phyloP scores from a whole-genome alignment of 2,113 vertebrate species.

The Sylvia atricapilla region DNA sequence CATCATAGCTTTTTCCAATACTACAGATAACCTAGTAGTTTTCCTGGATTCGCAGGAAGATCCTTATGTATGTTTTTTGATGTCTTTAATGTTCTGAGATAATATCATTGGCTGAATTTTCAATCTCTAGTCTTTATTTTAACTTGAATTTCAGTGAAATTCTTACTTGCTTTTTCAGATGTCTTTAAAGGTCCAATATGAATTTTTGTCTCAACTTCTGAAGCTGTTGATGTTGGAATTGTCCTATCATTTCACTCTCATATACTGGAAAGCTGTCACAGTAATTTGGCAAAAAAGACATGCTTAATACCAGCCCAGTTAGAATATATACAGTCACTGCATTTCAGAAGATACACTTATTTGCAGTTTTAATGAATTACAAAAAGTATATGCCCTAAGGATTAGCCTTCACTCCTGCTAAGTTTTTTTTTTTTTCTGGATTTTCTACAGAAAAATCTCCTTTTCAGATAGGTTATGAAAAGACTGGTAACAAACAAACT shows the following conservation, averaged over 20 bases:
- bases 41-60: not conserved
- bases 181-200: not conserved
- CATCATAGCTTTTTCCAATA: not conserved
- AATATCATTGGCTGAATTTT: not conserved
- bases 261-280: not conserved
- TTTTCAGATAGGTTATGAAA: not conserved
- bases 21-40: not conserved
- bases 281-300: not conserved
- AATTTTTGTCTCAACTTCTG: not conserved
- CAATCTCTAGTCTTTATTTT: not conserved
- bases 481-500: not conserved
- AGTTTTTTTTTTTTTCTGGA: not conserved
- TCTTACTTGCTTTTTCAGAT: not conserved
- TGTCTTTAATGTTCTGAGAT: not conserved
- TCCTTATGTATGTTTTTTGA: not conserved
- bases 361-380: not conserved
- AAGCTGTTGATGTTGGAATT: not conserved
- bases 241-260: not conserved
- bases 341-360: not conserved
- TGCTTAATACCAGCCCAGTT: not conserved
- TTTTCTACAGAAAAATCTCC: not conserved
- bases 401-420: not conserved
- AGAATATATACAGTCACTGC: not conserved
- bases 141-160: not conserved
- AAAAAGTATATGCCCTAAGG: not conserved